phyloP scores from a whole-genome alignment of 2,113 vertebrate genomes.

The Lophura nycthemera region DNA sequence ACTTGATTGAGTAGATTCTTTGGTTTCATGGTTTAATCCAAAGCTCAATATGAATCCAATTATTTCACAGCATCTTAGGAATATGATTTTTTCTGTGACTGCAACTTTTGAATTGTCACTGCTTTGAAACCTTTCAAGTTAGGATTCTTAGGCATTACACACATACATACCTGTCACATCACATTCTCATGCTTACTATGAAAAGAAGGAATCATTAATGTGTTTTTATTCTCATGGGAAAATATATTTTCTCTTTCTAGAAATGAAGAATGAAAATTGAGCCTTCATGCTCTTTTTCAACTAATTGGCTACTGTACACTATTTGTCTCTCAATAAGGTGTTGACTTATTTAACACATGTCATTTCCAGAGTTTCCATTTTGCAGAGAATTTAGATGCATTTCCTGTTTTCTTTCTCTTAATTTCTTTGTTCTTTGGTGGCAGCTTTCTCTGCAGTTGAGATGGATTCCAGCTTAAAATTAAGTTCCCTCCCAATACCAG shows the following conservation, averaged over 20 bases:
- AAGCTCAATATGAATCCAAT: not conserved
- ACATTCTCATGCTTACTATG: not conserved
- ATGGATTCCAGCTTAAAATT: not conserved
- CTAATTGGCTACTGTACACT: not conserved
- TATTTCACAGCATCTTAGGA: conserved; percentile 7
- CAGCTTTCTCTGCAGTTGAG: not conserved
- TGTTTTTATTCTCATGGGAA: not conserved
- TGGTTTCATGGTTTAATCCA: conserved; percentile 20
- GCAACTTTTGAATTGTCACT: not conserved
- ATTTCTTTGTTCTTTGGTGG: not conserved
- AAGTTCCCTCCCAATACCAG: not conserved
- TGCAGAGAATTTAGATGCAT: not conserved
- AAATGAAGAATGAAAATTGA: conserved; percentile 25
- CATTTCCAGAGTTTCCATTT: conserved; percentile 22
- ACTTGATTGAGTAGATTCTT: not conserved
- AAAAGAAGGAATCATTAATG: conserved; percentile 44
- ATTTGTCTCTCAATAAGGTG: not conserved
- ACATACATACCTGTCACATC: conserved; percentile 6
- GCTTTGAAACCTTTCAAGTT: conserved; percentile 46
- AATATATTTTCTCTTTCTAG: conserved; percentile 45
- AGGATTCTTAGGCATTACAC: conserved; percentile 16
- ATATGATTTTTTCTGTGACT: conserved; percentile 33
- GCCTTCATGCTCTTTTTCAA: not conserved
- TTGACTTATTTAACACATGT: not conserved
- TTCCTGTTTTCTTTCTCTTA: not conserved